Evolutionary conservation across 1,140 invertebrate genomes (phyloP), one percentile per base, ranked within the genome.

Genomic region (Euglossa dilemma): DNA sequence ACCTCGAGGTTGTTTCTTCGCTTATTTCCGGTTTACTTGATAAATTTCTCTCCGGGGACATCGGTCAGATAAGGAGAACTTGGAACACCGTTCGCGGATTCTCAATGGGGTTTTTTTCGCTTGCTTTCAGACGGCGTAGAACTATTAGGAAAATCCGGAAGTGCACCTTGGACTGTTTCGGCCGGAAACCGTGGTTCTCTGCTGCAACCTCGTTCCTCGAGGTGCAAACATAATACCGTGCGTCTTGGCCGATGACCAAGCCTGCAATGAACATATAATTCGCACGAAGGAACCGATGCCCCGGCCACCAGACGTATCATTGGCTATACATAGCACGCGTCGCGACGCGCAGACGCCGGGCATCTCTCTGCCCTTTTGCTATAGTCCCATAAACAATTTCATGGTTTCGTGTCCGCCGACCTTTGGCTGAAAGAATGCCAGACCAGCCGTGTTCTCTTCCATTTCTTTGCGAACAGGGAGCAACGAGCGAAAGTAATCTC

Each of bases 181-280:
- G 20, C 25, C 20, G 20, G 9, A 12, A 11, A 25, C 4, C 50
- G 9, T 61, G 2, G 28, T 56, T 54, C 25, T 23, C 4, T 28
- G 11, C 1, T 18, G 25, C 47, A 43, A 52, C 5, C 50, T 25
- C n/a, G 28, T 50, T 36, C 28, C 14, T 73, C 28, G 50, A 64
- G 23, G 18, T 80, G 57, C 18, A 25, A 64, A 73, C 69, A 80
- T 70, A 36, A 28, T 20, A 79, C 66, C 70, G 80, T 90, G 71
- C 69, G 75, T 81, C 81, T 84, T 90, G 86, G 84, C 79, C 89
- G 89, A 86, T 90, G 81, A 88, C 80, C 89, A 79, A 82, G 75
- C 79, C 71, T 86, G 78, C 86, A 90, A 85, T 90, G 89, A 90
- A 86, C 86, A 88, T 86, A 90, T 80, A 88, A 90, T 90, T 90